Conservation (phyloP, 2,113 vertebrate genomes). For the Ciconia maguari region DNA sequence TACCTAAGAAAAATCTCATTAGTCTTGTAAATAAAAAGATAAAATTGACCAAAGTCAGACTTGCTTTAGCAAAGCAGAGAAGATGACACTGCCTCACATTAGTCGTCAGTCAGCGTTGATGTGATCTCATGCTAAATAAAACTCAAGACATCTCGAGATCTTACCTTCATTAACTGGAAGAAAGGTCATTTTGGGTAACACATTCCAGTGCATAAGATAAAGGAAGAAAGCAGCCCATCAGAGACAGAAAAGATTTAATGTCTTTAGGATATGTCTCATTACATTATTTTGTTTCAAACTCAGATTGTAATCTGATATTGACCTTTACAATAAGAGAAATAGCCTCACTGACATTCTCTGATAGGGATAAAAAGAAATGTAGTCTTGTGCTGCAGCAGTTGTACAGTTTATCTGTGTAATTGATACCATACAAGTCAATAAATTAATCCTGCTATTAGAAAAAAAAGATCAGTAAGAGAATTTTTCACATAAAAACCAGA, state of each 20-base stretch:
- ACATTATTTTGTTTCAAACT: slow-evolving; percentile 29
- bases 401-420: background rate
- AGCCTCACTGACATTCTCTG: background rate
- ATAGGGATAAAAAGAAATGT: background rate
- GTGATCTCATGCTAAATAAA: background rate
- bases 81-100: background rate
- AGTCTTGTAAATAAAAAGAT: background rate
- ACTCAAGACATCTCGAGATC: background rate
- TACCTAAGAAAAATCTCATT: background rate
- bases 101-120: background rate
- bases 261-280: background rate
- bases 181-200: background rate
- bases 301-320: slow-evolving; percentile 20
- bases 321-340: slow-evolving; percentile 25
- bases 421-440: background rate
- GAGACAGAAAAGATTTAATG: background rate
- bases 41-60: background rate
- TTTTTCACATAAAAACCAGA: background rate
- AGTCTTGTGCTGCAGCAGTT: background rate
- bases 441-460: background rate
- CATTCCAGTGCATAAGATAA: background rate
- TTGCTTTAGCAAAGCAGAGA: background rate
- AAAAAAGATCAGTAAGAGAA: background rate
- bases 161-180: background rate
- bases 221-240: background rate